Conservation (phyloP, 2,113 vertebrate genomes). For the Nettapus auritus region DNA sequence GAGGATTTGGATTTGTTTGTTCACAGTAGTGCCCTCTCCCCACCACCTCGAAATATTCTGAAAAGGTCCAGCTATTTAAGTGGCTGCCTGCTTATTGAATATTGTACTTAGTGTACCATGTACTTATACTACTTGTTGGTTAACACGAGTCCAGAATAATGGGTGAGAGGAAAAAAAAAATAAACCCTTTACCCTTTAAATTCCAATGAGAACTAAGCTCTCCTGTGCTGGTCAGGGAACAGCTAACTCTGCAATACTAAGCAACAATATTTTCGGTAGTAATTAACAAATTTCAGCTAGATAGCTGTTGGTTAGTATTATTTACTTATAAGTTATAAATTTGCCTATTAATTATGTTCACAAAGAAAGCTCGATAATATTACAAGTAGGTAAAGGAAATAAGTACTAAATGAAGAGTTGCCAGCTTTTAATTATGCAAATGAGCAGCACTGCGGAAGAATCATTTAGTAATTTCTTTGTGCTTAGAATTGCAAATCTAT, state of each 20-base stretch:
- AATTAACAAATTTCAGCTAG: not conserved
- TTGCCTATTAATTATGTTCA: slow-evolving; percentile 35
- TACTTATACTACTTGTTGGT: not conserved
- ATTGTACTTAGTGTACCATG: not conserved
- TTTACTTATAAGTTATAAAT: slow-evolving; percentile 48
- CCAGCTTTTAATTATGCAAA: slow-evolving; percentile 67
- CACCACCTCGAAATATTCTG: not conserved
- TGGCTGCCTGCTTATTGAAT: not conserved
- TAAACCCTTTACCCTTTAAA: not conserved
- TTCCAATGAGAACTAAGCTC: not conserved
- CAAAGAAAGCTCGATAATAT: slow-evolving; percentile 22
- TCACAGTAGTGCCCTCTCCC: rapidly evolving
- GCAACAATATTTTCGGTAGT: not conserved
- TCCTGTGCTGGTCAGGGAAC: not conserved
- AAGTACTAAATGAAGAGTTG: slow-evolving; percentile 32
- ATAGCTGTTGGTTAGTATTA: slow-evolving; percentile 26
- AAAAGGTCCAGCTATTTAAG: not conserved
- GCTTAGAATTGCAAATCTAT: slow-evolving; percentile 51
- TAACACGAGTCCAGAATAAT: not conserved
- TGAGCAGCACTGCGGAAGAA: not conserved
- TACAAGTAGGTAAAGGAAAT: slow-evolving; percentile 62
- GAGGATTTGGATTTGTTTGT: not conserved
- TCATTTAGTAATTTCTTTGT: slow-evolving; percentile 55
- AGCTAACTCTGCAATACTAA: not conserved
- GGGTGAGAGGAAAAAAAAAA: not conserved